These are phyloP conservation scores for Phoenicopterus ruber DNA, from an alignment of 2,113 vertebrate genomes.

Conservation along the genomic window DNA sequence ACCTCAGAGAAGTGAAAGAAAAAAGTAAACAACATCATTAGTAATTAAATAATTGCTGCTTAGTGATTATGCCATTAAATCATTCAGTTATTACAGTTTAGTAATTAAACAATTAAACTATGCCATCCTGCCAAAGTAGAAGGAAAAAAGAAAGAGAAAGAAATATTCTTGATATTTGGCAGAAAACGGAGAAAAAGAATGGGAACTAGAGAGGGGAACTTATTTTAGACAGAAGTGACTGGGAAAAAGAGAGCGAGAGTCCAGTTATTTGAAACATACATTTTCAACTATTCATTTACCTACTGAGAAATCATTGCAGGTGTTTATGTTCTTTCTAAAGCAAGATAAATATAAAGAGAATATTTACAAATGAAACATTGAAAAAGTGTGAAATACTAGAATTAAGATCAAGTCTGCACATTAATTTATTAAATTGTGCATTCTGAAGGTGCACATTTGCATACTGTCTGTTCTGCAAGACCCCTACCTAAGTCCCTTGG, in stretches of 20 bases:
- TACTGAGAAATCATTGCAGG: not conserved
- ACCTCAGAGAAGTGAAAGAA: not conserved
- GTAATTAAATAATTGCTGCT: slow-evolving; percentile 21
- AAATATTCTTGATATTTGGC: not conserved
- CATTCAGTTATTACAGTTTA: not conserved
- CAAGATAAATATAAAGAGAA: not conserved
- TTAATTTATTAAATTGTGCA: not conserved
- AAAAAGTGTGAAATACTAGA: not conserved
- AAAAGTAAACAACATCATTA: not conserved
- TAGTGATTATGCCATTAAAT: not conserved
- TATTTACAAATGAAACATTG: not conserved
- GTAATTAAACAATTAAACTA: not conserved
- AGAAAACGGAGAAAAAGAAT: not conserved
- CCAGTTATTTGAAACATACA: not conserved
- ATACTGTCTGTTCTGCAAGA: not conserved
- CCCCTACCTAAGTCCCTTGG: not conserved
- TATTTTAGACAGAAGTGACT: not conserved
- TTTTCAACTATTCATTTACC: not conserved
- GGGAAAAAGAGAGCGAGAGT: not conserved
- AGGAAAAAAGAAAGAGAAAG: not conserved
- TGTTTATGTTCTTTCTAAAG: not conserved
- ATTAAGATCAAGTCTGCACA: not conserved
- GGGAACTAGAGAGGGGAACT: not conserved
- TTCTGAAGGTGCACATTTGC: not conserved
- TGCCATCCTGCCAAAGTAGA: not conserved